Conservation (phyloP, 1,140 invertebrate genomes). For the Delia radicum region DNA sequence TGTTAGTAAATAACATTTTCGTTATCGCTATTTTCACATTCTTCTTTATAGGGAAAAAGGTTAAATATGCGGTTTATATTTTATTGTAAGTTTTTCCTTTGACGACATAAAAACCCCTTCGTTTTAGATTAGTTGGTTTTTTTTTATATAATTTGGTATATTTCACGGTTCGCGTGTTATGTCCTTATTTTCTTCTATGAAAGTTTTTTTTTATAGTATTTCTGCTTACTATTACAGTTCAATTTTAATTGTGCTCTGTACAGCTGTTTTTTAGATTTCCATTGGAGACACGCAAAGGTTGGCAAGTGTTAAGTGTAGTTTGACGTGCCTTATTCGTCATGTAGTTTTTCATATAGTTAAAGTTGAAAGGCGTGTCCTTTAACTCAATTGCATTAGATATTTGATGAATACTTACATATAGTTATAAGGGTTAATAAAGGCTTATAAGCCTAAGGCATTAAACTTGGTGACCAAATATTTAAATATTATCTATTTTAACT, state of each 20-base stretch:
- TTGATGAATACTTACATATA: not conserved
- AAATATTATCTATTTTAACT: no score
- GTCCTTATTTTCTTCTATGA: not conserved
- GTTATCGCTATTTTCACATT: not conserved
- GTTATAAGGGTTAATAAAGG: not conserved
- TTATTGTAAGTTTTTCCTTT: not conserved
- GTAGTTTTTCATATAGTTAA: not conserved
- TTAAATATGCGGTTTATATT: not conserved
- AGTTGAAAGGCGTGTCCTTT: not conserved
- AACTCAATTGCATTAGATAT: not conserved
- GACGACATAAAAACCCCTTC: not conserved
- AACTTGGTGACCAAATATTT: no score
- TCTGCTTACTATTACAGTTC: not conserved
- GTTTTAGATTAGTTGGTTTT: not conserved
- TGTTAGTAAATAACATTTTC: not conserved
- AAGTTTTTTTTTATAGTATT: no score
- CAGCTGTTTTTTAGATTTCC: not conserved
- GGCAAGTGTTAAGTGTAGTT: not conserved
- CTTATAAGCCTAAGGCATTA: not conserved
- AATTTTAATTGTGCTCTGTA: not conserved
- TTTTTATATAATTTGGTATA: not conserved
- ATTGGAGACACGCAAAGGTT: not conserved
- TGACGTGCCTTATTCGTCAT: not conserved
- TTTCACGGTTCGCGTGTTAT: not conserved
- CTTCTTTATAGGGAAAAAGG: not conserved